Evolutionary conservation across 2,113 vertebrate species (phyloP).

Genomic region (Odobenus rosmarus): DNA sequence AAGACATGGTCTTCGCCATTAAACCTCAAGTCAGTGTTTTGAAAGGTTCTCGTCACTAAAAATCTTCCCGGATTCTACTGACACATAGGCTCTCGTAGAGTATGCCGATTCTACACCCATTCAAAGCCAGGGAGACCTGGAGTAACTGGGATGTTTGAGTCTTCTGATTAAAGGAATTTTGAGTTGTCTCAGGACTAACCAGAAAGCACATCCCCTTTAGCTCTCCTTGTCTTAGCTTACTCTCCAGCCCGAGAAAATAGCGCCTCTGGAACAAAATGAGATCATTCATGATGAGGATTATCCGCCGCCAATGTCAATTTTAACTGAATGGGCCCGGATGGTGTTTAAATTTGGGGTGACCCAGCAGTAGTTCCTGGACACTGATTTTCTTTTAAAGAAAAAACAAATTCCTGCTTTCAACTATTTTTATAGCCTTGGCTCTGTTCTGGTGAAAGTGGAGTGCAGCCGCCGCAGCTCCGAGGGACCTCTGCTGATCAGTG

Average conservation of each 20-base stretch:
- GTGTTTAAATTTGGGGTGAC: neutral
- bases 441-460: neutral
- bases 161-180: neutral
- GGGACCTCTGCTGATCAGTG: neutral
- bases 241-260: neutral
- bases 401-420: neutral
- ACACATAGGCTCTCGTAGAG: neutral
- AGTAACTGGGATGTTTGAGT: neutral
- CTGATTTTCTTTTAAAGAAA: neutral
- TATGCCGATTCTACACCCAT: neutral
- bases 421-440: neutral
- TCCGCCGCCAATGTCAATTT: rapidly evolving
- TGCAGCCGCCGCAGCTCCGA: neutral
- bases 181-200: neutral
- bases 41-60: neutral
- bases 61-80: neutral
- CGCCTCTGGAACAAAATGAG: neutral
- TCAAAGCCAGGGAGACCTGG: neutral
- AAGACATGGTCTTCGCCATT: neutral
- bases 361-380: neutral
- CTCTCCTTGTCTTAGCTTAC: neutral
- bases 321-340: neutral
- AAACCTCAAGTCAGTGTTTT: neutral
- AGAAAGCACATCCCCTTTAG: neutral
- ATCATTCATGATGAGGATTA: neutral